Evolutionary conservation across 1,140 invertebrate species (phyloP), one percentile per base, ranked within the genome.

Genomic region (Linepithema humile): DNA sequence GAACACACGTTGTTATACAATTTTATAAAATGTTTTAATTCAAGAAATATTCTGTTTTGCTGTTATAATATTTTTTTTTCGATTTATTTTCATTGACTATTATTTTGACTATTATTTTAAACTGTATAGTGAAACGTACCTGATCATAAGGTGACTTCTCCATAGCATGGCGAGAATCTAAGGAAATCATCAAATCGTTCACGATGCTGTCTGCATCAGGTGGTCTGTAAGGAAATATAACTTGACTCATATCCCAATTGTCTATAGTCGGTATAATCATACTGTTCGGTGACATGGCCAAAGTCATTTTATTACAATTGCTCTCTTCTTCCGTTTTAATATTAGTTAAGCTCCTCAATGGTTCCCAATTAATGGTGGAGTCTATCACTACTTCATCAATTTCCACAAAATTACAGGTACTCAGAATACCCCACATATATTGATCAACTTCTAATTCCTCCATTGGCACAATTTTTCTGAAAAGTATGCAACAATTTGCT

Each of bases 371-470:
- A 82, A 98, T 98, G 59, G 97, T 96, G 60, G 97, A 97, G 94
- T 99, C 98, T 92, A 99, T 98, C 80, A 98, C 98, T 20, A 99
- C 98, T 95, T 99, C 98, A 86, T 99, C 98, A 20, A 98, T 97
- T 88, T 99, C 98, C 7, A 96, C 96, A 60, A 94, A 96, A 87
- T 95, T 96, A 82, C 97, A 96, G 45, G 97, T 98, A 91, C 97
- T 98, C 38, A 99, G 95, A 90, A 99, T 99, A 70, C 98, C 98
- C 98, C 98, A 99, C 95, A 99, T 98, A 93, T 99, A 99, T 94
- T 99, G 98, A 95, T 99, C 98, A 50, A 99, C 97, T 95, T 99
- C 98, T 84, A 99, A 94, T 5, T 98, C 98, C 95, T 99, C 98
- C 88, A 99, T 95, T 91, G 98, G 96, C 60, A 98, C 98, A 86